Evolutionary conservation across 2,888 invertebrate species (phyloP).

Genomic region (Hybos culiciformis): DNA sequence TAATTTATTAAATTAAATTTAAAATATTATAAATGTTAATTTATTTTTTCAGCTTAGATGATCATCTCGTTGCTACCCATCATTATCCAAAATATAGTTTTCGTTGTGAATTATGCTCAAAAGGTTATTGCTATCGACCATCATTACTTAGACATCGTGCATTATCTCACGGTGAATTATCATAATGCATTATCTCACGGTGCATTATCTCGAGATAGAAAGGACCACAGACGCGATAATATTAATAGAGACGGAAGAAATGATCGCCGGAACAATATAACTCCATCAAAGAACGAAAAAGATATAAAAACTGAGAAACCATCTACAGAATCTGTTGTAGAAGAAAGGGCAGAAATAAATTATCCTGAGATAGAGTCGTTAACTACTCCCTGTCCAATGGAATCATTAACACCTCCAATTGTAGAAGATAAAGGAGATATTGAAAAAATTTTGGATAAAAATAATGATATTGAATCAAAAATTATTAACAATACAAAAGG

Average conservation of each 20-base stretch:
- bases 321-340: neutral
- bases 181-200: no score
- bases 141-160: constrained; percentile 72
- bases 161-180: constrained; percentile 63
- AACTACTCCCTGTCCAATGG: neutral
- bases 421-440: neutral
- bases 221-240: no score
- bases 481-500: neutral
- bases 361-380: neutral
- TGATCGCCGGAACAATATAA: neutral
- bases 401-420: neutral
- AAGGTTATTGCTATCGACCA: constrained; percentile 68
- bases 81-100: constrained; percentile 65
- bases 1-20: no score
- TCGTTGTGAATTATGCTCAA: constrained; percentile 71
- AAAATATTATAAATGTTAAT: no score
- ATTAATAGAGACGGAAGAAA: no score
- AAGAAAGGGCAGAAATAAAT: neutral
- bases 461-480: neutral
- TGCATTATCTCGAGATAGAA: no score
- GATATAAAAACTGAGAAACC: neutral
- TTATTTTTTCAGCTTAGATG: constrained; percentile 80
- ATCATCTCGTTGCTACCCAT: constrained; percentile 65
- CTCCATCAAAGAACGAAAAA: neutral
- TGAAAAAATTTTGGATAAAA: neutral